Base-by-base conservation (phyloP, 2,797 vertebrate species). In the Naso thynnoides region DNA sequence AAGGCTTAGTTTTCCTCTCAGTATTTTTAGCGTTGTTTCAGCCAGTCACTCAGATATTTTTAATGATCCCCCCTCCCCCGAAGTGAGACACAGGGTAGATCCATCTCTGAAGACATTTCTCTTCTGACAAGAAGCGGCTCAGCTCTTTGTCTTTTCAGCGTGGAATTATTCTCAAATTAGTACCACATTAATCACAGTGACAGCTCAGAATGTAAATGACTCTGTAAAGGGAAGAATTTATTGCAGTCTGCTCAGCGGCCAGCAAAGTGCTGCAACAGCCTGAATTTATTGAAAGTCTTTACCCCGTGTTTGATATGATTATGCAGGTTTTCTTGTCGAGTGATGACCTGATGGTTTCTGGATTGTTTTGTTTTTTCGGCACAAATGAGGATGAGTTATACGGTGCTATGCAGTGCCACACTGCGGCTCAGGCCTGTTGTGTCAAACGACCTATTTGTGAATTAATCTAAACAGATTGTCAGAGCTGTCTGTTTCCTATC, bases 161-260 rank as follows among this genome's bases (percentile, higher is more conserved):
- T 67, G 80, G 87, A 89, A 91, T 92, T 89, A 89, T 91, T 90
- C 84, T 89, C 81, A 92, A 89, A 93, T 94, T 92, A 92, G 91
- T 55, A 36, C 26, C 81, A 80, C 91, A 92, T 92, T 92, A 86
- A 92, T 94, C 92, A 90, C 85, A 56, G 36, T 68, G 90, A 88
- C 90, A 89, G 84, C 67, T 66, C 31, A 0, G 76, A 84, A 89
- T 91, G 81, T 90, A 91, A 93, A 90, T 81, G 83, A 85, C 79
- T 91, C 72, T n/a, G 81, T 74, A 65, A 91, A 70, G 66, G 54
- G 53, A 61, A 42, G 67, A 81, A 79, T 83, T 80, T 77, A 81
- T 77, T 73, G 73, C 70, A 26, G 73, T 24, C 41, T 60, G 72
- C n/a, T 44, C 70, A 47, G 50, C 21, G 54, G 72, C 36, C 55